phyloP scores from a whole-genome alignment of 2,113 vertebrate species.

The Hassar affinis region DNA sequence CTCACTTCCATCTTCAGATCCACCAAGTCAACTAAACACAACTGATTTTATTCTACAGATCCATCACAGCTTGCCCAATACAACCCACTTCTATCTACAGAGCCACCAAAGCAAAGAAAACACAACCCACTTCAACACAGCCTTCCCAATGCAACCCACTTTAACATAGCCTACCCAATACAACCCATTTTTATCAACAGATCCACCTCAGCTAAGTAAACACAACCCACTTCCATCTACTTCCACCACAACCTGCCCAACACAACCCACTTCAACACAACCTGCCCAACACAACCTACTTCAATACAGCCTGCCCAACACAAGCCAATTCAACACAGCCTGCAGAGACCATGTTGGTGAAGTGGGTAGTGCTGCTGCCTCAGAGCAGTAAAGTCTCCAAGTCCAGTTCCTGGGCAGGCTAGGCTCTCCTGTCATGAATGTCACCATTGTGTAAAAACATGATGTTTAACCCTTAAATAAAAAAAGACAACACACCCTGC shows the following conservation, averaged over 20 bases:
- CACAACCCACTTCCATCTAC: not conserved
- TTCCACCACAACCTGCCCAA: not conserved
- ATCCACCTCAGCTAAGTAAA: not conserved
- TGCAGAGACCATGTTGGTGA: no score
- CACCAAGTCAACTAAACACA: not conserved
- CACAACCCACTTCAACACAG: not conserved
- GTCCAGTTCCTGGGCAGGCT: no score
- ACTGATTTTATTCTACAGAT: not conserved
- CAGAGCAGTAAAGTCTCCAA: no score
- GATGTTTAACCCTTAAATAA: no score
- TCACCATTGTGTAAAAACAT: no score
- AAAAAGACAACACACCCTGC: not conserved
- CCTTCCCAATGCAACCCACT: not conserved
- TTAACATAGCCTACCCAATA: not conserved
- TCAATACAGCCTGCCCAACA: not conserved
- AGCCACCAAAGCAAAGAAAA: no score
- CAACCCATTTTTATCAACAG: not conserved
- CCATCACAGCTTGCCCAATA: not conserved
- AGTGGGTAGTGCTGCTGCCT: no score
- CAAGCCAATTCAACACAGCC: no score
- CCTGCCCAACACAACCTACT: not conserved
- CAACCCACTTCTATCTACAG: not conserved
- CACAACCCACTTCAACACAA: not conserved
- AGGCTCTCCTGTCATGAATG: no score
- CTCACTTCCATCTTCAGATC: slow-evolving; percentile 17